Conservation (phyloP, 2,888 invertebrate genomes). For the Autographa gamma region DNA sequence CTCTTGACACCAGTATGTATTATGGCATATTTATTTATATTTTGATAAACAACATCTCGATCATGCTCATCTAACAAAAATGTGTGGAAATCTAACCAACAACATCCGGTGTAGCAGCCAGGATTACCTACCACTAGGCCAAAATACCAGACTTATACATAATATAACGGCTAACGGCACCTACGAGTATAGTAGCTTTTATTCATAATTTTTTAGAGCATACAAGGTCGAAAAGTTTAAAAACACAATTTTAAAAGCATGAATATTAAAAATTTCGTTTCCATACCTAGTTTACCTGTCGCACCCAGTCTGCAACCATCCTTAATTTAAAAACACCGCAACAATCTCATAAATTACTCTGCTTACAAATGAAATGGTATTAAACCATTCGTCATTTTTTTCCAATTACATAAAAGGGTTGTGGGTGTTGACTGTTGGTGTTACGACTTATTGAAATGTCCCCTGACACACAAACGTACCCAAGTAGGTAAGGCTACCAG, state of each 20-base stretch:
- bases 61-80: too few relatives aligned
- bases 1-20: too few relatives aligned
- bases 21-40: too few relatives aligned
- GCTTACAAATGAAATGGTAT: conserved; percentile 41
- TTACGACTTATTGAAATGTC: conserved; percentile 43
- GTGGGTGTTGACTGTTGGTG: conserved; percentile 31
- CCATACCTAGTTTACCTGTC: not conserved
- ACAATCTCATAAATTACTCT: conserved; percentile 44
- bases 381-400: conserved; percentile 50
- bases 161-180: too few relatives aligned
- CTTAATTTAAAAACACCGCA: conserved; percentile 18
- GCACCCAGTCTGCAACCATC: not conserved
- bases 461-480: conserved; percentile 26
- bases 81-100: too few relatives aligned
- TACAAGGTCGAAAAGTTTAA: not conserved
- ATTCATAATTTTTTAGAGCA: not conserved
- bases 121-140: too few relatives aligned
- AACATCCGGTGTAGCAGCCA: too few relatives aligned
- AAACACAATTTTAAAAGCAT: not conserved
- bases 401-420: conserved; percentile 45
- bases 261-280: conserved; percentile 1
- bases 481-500: conserved; percentile 7
- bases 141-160: too few relatives aligned
- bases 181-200: not conserved
- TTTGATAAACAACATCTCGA: too few relatives aligned